Base-by-base conservation (phyloP, 2,888 invertebrate genomes). In the Dryadula phaetusa region DNA sequence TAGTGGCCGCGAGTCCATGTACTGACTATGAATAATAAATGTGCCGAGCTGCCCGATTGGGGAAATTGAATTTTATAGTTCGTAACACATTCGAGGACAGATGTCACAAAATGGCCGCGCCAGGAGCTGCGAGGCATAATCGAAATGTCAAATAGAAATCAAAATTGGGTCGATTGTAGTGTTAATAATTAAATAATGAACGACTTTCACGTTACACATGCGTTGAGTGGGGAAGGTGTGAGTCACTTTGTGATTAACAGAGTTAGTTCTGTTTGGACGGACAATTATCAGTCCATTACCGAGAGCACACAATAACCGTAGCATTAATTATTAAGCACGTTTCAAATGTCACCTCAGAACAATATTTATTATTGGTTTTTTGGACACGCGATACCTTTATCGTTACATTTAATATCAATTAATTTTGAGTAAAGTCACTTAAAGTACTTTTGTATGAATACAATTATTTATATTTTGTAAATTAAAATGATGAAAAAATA, bases 41-140 rank as follows among this genome's bases (percentile, higher is more conserved):
- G 90, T 86, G 87, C 82, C 87, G 88, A 84, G 87, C 85, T 85
- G 81, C 87, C 89, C 92, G 90, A 90, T 92, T 90, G 91, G 89
- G 92, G 91, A 92, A 92, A 92, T 92, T 92, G 92, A 92, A 92
- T 92, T 92, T 92, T 92, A 91, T 92, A 92, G 90, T 87, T 91
- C 82, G 88, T 84, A 91, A 90, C 91, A 91, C 91, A 91, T 87
- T 85, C 80, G 85, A 88, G 87, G 90, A 92, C 92, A 92, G 92
- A 92, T 92, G 92, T 92, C 90, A 89, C 87, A 90, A 88, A 90
- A 90, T 90, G 86, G 85, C 85, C 79, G 85, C 82, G 88, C 87
- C 87, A 82, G 80, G 83, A 88, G 88, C 87, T 82, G 83, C 81
- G 82, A 80, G 82, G 79, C 79, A 82, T 82, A 89, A 91, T 90